Conservation (phyloP, 1,140 invertebrate genomes). For the Oncopeltus fasciatus region DNA sequence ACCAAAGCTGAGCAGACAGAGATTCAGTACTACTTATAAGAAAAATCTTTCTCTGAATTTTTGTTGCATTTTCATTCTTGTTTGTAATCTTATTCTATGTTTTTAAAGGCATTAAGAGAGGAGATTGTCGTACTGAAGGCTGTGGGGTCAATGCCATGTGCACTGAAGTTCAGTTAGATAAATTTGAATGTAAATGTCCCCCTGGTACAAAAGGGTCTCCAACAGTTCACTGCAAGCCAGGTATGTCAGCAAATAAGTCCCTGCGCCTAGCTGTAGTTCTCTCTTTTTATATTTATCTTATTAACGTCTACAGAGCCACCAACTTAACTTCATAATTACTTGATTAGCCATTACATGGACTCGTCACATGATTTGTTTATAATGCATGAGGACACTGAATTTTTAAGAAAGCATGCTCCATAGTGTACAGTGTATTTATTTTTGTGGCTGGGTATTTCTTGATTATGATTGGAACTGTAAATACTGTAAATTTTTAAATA, state of each 20-base stretch:
- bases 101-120: slow-evolving; percentile 42
- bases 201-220: slow-evolving; percentile 57
- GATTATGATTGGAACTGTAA: slow-evolving; percentile 4
- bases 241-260: slow-evolving; percentile 42
- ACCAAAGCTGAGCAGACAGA: no score
- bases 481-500: slow-evolving; percentile 2
- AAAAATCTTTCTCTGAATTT: no score
- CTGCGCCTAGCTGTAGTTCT: background rate
- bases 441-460: background rate
- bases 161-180: slow-evolving; percentile 47
- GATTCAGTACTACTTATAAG: no score
- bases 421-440: slow-evolving; percentile 18
- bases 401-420: slow-evolving; percentile 9
- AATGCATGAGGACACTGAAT: background rate
- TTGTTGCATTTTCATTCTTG: no score
- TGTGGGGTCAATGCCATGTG: slow-evolving; percentile 72
- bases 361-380: background rate
- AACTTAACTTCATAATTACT: background rate
- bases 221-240: slow-evolving; percentile 56
- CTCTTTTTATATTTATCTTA: background rate
- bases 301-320: background rate
- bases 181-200: slow-evolving; percentile 65
- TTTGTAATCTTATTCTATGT: no score
- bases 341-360: background rate
- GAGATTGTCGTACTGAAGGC: slow-evolving; percentile 65